Conservation (phyloP, 2,113 vertebrate genomes). For the Polyodon spathula region DNA sequence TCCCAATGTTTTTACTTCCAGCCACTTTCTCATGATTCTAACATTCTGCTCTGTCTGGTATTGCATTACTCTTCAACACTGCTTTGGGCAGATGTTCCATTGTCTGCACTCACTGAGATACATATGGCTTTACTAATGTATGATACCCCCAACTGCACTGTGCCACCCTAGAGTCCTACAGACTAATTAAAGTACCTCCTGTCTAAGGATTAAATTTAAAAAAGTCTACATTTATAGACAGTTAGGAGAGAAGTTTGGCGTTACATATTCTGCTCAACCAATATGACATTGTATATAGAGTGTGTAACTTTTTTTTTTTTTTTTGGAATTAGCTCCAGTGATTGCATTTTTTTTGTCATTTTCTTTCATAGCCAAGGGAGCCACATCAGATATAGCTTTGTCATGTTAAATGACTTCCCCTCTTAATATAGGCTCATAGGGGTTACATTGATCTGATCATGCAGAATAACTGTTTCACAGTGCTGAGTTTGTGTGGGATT, state of each 20-base stretch:
- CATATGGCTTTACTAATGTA: too few species aligned
- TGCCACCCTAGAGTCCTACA: too few species aligned
- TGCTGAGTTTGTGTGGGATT: slow-evolving; percentile 17
- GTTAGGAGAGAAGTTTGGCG: slow-evolving; percentile 11
- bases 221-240: slow-evolving; percentile 4
- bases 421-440: slow-evolving; percentile 18
- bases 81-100: too few species aligned
- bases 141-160: too few species aligned
- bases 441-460: slow-evolving; percentile 30
- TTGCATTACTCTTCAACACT: too few species aligned
- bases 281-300: slow-evolving; percentile 25
- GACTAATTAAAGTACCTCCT: too few species aligned
- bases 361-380: slow-evolving; percentile 24
- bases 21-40: not conserved
- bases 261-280: slow-evolving; percentile 24
- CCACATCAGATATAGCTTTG: slow-evolving; percentile 31
- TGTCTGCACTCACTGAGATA: too few species aligned
- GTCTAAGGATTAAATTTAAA: not conserved
- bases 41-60: not conserved
- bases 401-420: slow-evolving; percentile 24
- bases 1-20: not conserved
- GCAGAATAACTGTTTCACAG: slow-evolving; percentile 14
- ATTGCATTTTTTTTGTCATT: slow-evolving; percentile 28
- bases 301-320: slow-evolving; percentile 31
- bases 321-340: slow-evolving; percentile 27